These are phyloP conservation scores for Charadrius vociferus DNA, from an alignment of 2,113 vertebrate genomes.

Conservation along the genomic window DNA sequence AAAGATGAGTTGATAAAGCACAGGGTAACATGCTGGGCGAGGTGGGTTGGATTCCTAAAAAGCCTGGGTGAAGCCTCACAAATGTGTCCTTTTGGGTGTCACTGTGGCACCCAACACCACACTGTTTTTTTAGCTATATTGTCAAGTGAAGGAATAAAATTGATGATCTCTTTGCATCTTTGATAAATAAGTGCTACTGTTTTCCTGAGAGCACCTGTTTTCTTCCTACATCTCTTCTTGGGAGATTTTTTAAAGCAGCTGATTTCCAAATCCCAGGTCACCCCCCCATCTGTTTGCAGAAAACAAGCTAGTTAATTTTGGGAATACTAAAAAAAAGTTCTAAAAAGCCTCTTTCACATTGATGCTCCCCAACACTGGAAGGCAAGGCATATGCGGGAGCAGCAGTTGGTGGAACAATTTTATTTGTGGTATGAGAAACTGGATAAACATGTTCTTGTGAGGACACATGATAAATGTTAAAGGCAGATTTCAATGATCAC, in stretches of 20 bases:
- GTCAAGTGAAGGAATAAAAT: conserved; percentile 22
- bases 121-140: background rate
- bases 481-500: background rate
- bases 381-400: conserved; percentile 22
- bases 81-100: background rate
- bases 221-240: conserved; percentile 27
- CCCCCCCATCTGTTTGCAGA: conserved; percentile 43
- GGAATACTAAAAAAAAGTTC: conserved; percentile 39
- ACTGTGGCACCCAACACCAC: background rate
- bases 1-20: background rate
- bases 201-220: conserved; percentile 38
- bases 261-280: conserved; percentile 59
- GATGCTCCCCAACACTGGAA: conserved; percentile 34
- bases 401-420: conserved; percentile 28
- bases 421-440: conserved; percentile 5
- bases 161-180: background rate
- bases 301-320: conserved; percentile 53
- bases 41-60: background rate
- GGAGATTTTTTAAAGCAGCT: conserved; percentile 44
- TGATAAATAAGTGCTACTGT: conserved; percentile 34
- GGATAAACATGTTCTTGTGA: conserved; percentile 11
- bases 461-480: background rate
- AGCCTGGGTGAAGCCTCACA: background rate
- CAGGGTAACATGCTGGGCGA: background rate
- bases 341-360: conserved; percentile 34